phyloP scores from a whole-genome alignment of 1,140 invertebrate genomes.

The Aphaenogaster ashmeadi region DNA sequence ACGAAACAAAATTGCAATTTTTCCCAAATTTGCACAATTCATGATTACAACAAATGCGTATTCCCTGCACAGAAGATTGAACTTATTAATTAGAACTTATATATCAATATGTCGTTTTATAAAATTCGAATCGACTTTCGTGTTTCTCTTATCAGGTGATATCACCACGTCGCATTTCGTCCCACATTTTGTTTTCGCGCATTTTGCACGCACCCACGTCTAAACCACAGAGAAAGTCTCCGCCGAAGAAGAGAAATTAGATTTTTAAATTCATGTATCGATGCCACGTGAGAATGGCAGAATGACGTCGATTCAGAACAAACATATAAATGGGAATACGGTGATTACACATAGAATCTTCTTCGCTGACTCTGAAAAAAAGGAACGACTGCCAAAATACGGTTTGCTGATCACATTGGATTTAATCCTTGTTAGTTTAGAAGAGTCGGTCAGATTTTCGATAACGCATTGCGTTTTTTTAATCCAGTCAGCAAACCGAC shows the following conservation, averaged over 20 bases:
- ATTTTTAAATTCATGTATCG: constrained; percentile 55
- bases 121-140: constrained; percentile 13
- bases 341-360: not conserved
- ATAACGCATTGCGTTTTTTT: constrained; percentile 40
- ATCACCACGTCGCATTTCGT: constrained; percentile 13
- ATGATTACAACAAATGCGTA: not conserved
- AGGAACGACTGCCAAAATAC: constrained; percentile 4
- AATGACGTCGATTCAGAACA: not conserved
- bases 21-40: not conserved
- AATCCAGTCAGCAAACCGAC: not conserved
- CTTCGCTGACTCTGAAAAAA: constrained; percentile 15
- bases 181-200: constrained; percentile 30
- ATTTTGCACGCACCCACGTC: constrained; percentile 44
- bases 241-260: constrained; percentile 47
- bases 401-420: not conserved
- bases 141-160: constrained; percentile 11
- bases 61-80: not conserved
- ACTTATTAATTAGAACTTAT: not conserved
- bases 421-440: constrained; percentile 11
- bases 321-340: constrained; percentile 36
- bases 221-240: constrained; percentile 49
- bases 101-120: not conserved
- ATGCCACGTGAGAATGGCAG: constrained; percentile 1
- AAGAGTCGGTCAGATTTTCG: constrained; percentile 12
- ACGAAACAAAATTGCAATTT: not conserved